Base-by-base conservation (phyloP, 2,797 vertebrate genomes). In the Argentina silus region DNA sequence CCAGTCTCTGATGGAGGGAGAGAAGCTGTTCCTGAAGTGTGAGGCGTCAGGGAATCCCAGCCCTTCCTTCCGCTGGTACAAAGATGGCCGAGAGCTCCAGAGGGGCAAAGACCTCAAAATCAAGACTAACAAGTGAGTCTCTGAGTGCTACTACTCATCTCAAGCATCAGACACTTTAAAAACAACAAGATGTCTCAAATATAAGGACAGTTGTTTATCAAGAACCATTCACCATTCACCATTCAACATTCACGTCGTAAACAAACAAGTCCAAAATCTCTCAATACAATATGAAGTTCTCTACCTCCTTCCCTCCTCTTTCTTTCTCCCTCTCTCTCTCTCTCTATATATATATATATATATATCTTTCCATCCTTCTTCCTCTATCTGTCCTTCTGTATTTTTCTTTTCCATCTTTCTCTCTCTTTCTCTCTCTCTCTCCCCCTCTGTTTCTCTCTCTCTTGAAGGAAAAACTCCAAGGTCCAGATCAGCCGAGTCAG, bases 31-130 rank as follows among this genome's bases (percentile, higher is more conserved):
- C 5, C 92, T 98, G 89, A 98, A 98, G 91, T 99, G 97, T 0
- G 97, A 99, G 90, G 96, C 95, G 0, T 93, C 94, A 0, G 97
- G 97, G 56, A 97, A 95, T 87, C 97, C 97, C 81, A 95, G 94
- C 86, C 97, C 96, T 0, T 95, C 96, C 77, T 98, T 98, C 87
- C 96, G 95, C 67, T 99, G 97, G 97, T 97, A 96, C 92, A 98
- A 97, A 92, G 96, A 98, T 0, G 96, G 97, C 82, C 96, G 94
- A 47, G 96, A 98, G 84, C 94, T 99, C 77, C 97, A 97, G 90
- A 96, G 96, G 89, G 97, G 94, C 84, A 94, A 95, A 74, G 97
- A 97, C 86, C 94, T 99, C 80, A 95, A 96, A 89, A 98, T 99
- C 93, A 98, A 98, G 92, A 96, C 95, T 48, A 93, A 96, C 95